phyloP scores from a whole-genome alignment of 2,113 vertebrate genomes.

The Lipotes vexillifer region DNA sequence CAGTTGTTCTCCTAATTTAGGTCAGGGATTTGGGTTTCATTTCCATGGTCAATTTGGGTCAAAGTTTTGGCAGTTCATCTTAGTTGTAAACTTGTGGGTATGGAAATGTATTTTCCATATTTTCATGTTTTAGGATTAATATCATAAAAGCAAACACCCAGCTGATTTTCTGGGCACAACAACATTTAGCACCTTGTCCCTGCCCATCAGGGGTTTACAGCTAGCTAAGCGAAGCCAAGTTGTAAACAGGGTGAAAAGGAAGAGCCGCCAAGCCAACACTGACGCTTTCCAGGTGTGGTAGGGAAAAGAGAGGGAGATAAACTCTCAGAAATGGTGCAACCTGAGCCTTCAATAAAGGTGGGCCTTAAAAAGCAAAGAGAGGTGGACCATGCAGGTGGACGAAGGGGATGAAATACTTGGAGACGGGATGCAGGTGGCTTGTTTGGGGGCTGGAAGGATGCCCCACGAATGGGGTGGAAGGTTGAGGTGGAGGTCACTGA shows the following conservation, averaged over 20 bases:
- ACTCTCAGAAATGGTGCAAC: background rate
- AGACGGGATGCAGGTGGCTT: rapidly evolving
- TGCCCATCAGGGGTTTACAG: background rate
- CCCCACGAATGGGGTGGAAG: background rate
- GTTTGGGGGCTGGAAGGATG: background rate
- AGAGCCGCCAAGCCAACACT: rapidly evolving
- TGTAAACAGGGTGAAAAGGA: background rate
- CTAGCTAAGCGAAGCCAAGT: background rate
- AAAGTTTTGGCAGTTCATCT: background rate
- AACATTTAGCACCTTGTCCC: background rate
- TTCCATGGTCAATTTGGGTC: background rate
- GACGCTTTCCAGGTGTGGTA: background rate
- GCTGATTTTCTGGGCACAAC: background rate
- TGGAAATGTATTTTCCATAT: background rate
- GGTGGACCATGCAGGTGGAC: rapidly evolving
- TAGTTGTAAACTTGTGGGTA: background rate
- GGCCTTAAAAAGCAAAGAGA: background rate
- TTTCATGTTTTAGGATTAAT: background rate
- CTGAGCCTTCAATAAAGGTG: background rate
- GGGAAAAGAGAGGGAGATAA: background rate
- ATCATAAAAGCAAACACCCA: background rate
- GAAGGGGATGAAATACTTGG: background rate
- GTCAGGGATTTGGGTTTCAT: background rate
- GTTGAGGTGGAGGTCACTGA: background rate
- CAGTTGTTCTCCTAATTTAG: background rate